Evolutionary conservation across 2,888 invertebrate species (phyloP).

Genomic region (Dione vanillae): DNA sequence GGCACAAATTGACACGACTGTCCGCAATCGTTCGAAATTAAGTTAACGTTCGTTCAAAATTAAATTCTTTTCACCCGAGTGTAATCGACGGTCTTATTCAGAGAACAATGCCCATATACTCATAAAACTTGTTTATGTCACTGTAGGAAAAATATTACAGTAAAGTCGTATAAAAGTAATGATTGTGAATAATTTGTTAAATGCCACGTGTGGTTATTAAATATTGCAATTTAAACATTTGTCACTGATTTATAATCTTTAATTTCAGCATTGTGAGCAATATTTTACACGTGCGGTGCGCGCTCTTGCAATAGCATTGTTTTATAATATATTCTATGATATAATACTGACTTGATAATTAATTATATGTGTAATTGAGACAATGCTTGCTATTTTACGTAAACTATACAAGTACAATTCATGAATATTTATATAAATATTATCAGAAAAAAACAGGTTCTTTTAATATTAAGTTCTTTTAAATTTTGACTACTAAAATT

Average conservation of each 20-base stretch:
- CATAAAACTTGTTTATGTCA: slow-evolving; percentile 4
- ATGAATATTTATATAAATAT: too few relatives aligned
- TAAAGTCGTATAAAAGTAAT: slow-evolving; percentile 6
- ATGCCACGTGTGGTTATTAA: slow-evolving; percentile 27
- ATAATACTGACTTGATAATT: neutral
- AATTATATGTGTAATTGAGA: too few relatives aligned
- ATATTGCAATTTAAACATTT: slow-evolving; percentile 37
- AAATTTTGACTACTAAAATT: too few relatives aligned
- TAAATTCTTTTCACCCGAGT: slow-evolving; percentile 41
- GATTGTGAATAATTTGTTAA: neutral
- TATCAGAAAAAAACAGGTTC: too few relatives aligned
- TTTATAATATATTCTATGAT: neutral
- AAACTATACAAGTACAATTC: too few relatives aligned
- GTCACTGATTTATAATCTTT: slow-evolving; percentile 41
- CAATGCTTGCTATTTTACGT: too few relatives aligned
- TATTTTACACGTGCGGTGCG: slow-evolving; percentile 34
- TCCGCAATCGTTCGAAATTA: slow-evolving; percentile 46
- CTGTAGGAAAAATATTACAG: slow-evolving; percentile 10
- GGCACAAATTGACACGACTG: slow-evolving; percentile 48
- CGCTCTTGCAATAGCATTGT: slow-evolving; percentile 5
- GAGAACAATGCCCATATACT: slow-evolving; percentile 10
- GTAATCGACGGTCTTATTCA: slow-evolving; percentile 38
- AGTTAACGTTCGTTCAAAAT: slow-evolving; percentile 47
- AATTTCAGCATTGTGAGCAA: slow-evolving; percentile 39
- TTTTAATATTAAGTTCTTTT: too few relatives aligned